phyloP scores from a whole-genome alignment of 1,140 invertebrate genomes.

The Drosophila athabasca region DNA sequence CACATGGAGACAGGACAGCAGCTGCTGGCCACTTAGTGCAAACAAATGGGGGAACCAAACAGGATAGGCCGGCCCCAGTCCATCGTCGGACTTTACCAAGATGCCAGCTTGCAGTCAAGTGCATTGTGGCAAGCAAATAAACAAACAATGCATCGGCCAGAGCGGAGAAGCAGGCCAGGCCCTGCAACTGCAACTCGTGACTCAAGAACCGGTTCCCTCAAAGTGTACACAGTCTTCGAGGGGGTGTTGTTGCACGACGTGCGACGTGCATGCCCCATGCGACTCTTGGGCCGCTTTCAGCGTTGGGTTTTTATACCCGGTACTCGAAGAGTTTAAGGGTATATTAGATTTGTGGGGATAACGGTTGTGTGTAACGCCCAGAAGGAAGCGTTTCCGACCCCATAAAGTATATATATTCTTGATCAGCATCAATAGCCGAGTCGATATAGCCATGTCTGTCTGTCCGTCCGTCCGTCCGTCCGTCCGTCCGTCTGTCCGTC shows the following conservation, averaged over 20 bases:
- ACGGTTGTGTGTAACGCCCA: no score
- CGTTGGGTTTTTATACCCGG: no score
- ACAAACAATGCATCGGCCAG: slow-evolving; percentile 22
- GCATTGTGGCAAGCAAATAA: slow-evolving; percentile 32
- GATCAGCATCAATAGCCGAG: no score
- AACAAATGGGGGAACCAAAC: slow-evolving; percentile 18
- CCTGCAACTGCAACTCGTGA: background rate
- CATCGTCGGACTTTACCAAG: background rate
- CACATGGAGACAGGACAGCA: slow-evolving; percentile 3
- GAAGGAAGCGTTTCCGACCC: no score
- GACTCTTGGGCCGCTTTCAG: background rate
- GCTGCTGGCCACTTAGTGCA: slow-evolving; percentile 34
- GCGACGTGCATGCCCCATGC: background rate
- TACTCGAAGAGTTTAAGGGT: no score
- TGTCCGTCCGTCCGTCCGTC: no score
- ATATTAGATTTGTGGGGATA: no score
- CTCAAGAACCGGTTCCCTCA: background rate
- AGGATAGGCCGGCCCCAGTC: slow-evolving; percentile 3
- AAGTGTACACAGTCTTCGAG: background rate
- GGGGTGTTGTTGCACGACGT: background rate
- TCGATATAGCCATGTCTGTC: no score
- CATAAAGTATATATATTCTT: no score
- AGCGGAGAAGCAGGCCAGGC: slow-evolving; percentile 20
- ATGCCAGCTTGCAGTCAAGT: slow-evolving; percentile 41
- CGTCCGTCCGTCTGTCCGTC: no score